Evolutionary conservation across 2,113 vertebrate species (phyloP).

Genomic region (Corythaeola cristata): DNA sequence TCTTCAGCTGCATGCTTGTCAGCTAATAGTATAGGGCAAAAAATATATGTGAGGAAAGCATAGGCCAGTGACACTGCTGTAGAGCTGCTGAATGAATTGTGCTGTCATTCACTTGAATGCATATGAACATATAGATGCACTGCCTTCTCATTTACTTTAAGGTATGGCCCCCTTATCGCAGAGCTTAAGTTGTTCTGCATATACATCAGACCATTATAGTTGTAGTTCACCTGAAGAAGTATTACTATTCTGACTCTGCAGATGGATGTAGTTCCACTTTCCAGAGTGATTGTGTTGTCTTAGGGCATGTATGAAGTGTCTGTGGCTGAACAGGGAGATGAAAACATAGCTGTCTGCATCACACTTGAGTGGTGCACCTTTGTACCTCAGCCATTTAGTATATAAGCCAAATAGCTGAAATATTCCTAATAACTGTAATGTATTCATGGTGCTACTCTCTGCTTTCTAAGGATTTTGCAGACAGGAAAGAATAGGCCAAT

Average conservation of each 20-base stretch:
- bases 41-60: not conserved
- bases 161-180: fast-evolving
- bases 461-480: not conserved
- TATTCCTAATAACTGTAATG: not conserved
- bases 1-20: not conserved
- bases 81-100: not conserved
- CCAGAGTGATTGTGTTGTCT: not conserved
- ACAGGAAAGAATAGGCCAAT: not conserved
- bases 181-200: not conserved
- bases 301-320: not conserved
- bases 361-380: not conserved
- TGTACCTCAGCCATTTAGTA: not conserved
- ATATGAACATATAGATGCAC: not conserved
- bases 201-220: not conserved
- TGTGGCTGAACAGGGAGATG: not conserved
- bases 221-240: not conserved
- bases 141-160: not conserved
- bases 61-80: not conserved
- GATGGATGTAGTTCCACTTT: not conserved
- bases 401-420: not conserved
- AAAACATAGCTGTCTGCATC: not conserved
- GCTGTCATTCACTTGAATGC: not conserved
- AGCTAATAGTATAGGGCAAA: not conserved
- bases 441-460: not conserved
- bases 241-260: not conserved